Conservation (phyloP, 2,888 invertebrate species). For the Neoscelio sp. region DNA sequence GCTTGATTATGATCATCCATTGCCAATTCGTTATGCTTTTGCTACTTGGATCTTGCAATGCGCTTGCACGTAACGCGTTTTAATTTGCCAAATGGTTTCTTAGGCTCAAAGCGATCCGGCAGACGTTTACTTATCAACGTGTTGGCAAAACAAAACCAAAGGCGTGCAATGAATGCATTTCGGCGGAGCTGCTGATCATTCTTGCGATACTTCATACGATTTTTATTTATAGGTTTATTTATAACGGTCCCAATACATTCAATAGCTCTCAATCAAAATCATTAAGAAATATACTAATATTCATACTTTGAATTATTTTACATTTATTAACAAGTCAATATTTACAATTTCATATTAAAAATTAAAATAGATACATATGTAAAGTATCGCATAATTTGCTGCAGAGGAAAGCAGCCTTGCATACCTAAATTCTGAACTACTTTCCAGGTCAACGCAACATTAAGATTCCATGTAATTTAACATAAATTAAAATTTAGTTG, state of each 20-base stretch:
- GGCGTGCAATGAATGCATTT: slow-evolving; percentile 62
- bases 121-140: slow-evolving; percentile 51
- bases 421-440: no score
- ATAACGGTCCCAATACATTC: slow-evolving; percentile 55
- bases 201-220: slow-evolving; percentile 51
- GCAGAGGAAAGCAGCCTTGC: no score
- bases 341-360: no score
- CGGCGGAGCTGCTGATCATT: slow-evolving; percentile 48
- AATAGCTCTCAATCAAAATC: slow-evolving; percentile 35
- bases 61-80: slow-evolving; percentile 49
- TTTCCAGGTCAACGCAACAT: no score
- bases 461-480: no score
- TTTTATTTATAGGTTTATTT: slow-evolving; percentile 54
- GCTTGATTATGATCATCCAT: slow-evolving; percentile 18
- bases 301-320: slow-evolving; percentile 42
- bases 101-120: slow-evolving; percentile 54
- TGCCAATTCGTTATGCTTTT: slow-evolving; percentile 34
- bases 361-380: no score
- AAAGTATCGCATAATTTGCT: no score
- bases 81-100: slow-evolving; percentile 59
- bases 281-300: slow-evolving; percentile 44
- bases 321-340: background rate
- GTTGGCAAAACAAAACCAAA: slow-evolving; percentile 45
- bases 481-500: no score
- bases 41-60: slow-evolving; percentile 41